A percentile compares a stretch with the other conserved stretches of the same genome.
These are phyloP conservation scores for Sebastes cheni DNA, from an alignment of 2,797 vertebrate genomes.

Conservation along the genomic window DNA sequence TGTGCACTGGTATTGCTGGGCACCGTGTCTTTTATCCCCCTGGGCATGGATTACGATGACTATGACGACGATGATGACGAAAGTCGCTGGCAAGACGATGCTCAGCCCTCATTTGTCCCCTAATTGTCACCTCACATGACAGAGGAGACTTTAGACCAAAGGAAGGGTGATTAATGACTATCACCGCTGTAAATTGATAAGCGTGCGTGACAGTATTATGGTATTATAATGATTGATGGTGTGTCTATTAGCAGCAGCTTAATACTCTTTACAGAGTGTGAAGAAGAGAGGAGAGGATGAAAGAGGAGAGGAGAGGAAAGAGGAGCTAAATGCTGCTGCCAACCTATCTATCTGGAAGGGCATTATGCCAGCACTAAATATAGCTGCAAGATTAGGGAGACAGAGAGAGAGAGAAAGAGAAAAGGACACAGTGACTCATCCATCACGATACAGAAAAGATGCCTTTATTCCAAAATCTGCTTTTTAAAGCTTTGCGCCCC, in stretches of 20 bases:
- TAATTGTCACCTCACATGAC: background rate
- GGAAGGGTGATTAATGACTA: background rate
- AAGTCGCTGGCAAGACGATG: background rate
- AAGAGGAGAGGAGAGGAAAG: constrained; percentile 29
- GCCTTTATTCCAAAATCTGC: constrained; percentile 26
- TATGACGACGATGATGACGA: constrained; percentile 8
- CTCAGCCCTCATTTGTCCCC: background rate
- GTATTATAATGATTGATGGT: background rate
- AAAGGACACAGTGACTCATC: constrained; percentile 67
- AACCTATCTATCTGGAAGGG: constrained; percentile 78
- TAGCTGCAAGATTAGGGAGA: constrained; percentile 82
- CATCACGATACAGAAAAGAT: constrained; percentile 52
- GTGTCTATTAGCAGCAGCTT: background rate
- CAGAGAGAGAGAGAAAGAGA: constrained; percentile 30
- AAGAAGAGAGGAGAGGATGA: constrained; percentile 1
- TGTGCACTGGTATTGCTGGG: background rate
- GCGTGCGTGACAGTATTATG: background rate
- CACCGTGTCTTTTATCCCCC: background rate
- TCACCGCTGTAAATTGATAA: background rate
- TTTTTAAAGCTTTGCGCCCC: constrained; percentile 2
- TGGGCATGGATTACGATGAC: background rate
- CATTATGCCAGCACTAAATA: constrained; percentile 82
- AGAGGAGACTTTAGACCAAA: background rate
- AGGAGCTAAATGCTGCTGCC: constrained; percentile 67
- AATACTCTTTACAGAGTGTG: background rate